Evolutionary conservation across 2,888 invertebrate species (phyloP).

Genomic region (Tetheella fluctuosa): DNA sequence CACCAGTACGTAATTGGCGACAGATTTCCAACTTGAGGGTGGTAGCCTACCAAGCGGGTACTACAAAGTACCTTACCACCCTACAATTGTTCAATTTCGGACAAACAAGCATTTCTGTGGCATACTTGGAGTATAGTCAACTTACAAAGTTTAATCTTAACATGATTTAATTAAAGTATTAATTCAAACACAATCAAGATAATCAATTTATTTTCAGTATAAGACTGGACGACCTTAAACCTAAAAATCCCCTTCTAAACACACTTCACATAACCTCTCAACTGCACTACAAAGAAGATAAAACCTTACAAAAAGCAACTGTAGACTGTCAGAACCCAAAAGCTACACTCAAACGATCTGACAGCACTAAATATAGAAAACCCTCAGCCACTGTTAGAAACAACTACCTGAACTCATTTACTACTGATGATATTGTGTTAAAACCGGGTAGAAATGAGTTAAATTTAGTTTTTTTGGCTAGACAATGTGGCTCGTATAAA

Average conservation of each 20-base stretch:
- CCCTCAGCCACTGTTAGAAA: constrained; percentile 86
- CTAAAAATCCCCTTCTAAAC: constrained; percentile 83
- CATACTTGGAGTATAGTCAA: too few relatives aligned
- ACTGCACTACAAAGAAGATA: constrained; percentile 92
- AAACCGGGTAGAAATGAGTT: constrained; percentile 88
- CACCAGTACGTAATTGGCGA: too few relatives aligned
- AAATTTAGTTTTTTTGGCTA: constrained; percentile 84
- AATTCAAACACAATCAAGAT: too few relatives aligned
- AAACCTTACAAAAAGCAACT: constrained; percentile 89
- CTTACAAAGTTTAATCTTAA: constrained; percentile 7
- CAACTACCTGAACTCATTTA: constrained; percentile 86
- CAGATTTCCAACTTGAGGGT: too few relatives aligned
- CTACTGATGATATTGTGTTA: constrained; percentile 74
- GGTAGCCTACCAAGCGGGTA: too few relatives aligned
- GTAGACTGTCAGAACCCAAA: constrained; percentile 88
- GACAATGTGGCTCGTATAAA: constrained; percentile 87
- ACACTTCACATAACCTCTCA: constrained; percentile 87
- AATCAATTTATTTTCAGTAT: constrained; percentile 65
- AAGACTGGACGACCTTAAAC: constrained; percentile 86
- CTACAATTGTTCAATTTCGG: too few relatives aligned
- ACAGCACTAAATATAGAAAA: constrained; percentile 88
- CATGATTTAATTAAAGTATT: too few relatives aligned
- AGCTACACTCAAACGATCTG: constrained; percentile 86
- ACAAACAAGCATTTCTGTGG: too few relatives aligned
- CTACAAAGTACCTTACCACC: too few relatives aligned